Percentiles rank a stretch among this genome's conserved stretches.
Evolutionary conservation across 2,113 vertebrate genomes (phyloP).

Genomic region (Natator depressus): DNA sequence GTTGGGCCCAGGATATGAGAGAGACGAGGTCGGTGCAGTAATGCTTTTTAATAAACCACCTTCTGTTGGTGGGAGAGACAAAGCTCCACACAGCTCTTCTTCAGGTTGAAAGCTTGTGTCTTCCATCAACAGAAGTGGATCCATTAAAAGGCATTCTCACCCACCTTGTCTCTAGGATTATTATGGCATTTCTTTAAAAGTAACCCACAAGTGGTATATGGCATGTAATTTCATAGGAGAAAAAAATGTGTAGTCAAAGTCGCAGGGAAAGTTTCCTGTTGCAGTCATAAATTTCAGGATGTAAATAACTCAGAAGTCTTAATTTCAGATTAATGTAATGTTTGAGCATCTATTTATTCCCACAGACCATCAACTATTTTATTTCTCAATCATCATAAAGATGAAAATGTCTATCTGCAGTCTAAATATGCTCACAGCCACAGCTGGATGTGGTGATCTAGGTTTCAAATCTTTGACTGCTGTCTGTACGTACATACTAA

Average conservation of each 20-base stretch:
- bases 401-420: fast-evolving
- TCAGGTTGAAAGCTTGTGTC: background rate
- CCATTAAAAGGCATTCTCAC: background rate
- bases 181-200: background rate
- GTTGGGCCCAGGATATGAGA: background rate
- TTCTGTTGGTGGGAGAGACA: background rate
- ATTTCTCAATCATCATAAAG: background rate
- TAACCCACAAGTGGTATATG: background rate
- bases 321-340: background rate
- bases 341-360: background rate
- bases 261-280: background rate
- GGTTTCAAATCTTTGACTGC: background rate
- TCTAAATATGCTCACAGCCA: fast-evolving
- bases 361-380: background rate
- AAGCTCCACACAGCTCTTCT: background rate
- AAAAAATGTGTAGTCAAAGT: background rate
- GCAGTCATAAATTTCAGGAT: background rate
- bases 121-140: background rate
- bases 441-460: fast-evolving
- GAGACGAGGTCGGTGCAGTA: background rate
- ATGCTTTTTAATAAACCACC: background rate
- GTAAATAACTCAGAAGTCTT: background rate
- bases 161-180: background rate
- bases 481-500: fast-evolving
- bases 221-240: background rate